These are phyloP conservation scores for Sphinx pinastri DNA, from an alignment of 2,888 invertebrate genomes.

Conservation along the genomic window DNA sequence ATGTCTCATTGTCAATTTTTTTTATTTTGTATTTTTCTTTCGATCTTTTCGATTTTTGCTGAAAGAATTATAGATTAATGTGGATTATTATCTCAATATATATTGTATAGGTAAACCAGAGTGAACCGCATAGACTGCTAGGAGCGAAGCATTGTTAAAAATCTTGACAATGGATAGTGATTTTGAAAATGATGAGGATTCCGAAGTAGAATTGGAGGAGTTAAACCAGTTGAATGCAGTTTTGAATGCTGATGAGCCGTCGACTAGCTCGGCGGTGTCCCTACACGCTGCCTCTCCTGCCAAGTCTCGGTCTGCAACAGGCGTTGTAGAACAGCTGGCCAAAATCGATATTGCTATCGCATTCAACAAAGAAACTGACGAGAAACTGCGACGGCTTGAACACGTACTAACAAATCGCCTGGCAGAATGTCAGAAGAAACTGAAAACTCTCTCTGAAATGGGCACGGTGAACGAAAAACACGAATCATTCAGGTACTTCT, in stretches of 20 bases:
- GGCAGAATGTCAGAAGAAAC: conserved; percentile 60
- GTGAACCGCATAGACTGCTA: too few species aligned
- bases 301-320: conserved; percentile 29
- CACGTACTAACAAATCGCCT: conserved; percentile 56
- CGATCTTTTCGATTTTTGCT: too few species aligned
- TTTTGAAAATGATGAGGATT: conserved; percentile 52
- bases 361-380: conserved; percentile 67
- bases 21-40: too few species aligned
- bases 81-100: too few species aligned
- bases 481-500: conserved; percentile 57
- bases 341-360: conserved; percentile 58
- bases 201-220: conserved; percentile 50
- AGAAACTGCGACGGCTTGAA: conserved; percentile 61
- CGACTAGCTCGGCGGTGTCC: conserved; percentile 34
- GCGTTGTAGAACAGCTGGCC: conserved; percentile 39
- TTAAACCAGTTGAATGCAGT: conserved; percentile 48
- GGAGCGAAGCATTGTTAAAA: not conserved
- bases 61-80: too few species aligned
- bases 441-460: conserved; percentile 44
- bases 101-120: too few species aligned
- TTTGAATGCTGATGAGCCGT: conserved; percentile 44
- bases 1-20: too few species aligned
- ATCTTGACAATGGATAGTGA: conserved; percentile 40
- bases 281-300: conserved; percentile 32
- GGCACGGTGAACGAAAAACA: conserved; percentile 36